Evolutionary conservation across 64 coral and sea anemone genomes (phyloP), one percentile per base, ranked within the genome.

Genomic region (Pocillopora verrucosa): DNA sequence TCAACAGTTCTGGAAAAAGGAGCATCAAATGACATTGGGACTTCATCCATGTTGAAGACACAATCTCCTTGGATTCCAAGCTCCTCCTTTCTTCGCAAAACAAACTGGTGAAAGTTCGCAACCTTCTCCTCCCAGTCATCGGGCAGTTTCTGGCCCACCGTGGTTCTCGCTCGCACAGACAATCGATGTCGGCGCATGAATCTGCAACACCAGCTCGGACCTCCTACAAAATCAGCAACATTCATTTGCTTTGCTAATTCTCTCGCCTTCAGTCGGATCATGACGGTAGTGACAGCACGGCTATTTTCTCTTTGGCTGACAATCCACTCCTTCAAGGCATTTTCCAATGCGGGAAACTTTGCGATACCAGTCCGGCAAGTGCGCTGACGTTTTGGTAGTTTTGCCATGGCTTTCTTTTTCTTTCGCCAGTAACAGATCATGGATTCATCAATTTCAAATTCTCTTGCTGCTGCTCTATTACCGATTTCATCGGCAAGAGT

Each of bases 141-240:
- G n/a, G 73, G 81, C 73, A 92, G 90, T 58, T 92, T 92, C 75
- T 92, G 90, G 73, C 90, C 90, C 70, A 86, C 73, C 15, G 90
- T 92, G 15, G 61, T 91, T 91, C 89, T 91, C 22, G 82, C 64
- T 69, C 78, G n/a, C n/a, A 90, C 89, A 73, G 90, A 86, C 22
- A 92, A 63, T 65, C 72, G n/a, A 79, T 86, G 86, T 92, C 74
- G 58, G 25, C 63, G 62, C 90, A 92, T 86, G 60, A 86, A 92
- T 59, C 30, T 30, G 30, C 30, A 0, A 30, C 30, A 30, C 30
- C 30, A 30, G 30, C 30, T 30, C 0, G 30, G 30, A 30, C 30
- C 30, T 30, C 30, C 30, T 30, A 30, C 73, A 67, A 91, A 91
- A 4, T 91, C 82, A 72, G 56, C 41, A 61, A 92, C 60, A 79